A percentile compares a stretch with the other conserved stretches of the same genome.
Evolutionary conservation across 2,888 invertebrate species (phyloP).

Genomic region (Lasioglossum marginatum): DNA sequence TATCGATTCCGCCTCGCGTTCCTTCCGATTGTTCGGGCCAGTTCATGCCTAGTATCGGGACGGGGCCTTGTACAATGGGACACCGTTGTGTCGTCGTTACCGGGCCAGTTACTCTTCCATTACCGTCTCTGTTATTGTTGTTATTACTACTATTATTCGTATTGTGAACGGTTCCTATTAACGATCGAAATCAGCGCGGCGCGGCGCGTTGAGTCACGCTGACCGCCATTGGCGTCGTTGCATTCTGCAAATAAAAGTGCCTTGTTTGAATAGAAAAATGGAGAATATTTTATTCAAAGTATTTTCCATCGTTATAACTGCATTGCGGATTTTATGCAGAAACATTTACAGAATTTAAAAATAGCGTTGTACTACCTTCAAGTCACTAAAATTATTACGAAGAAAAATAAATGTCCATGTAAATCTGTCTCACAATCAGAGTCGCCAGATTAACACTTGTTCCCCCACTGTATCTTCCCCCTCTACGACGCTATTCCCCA

Average conservation of each 20-base stretch:
- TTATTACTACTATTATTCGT: slow-evolving; percentile 64
- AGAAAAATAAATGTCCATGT: too few species aligned
- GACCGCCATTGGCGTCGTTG: slow-evolving; percentile 66
- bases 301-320: neutral
- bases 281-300: neutral
- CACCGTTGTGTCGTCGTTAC: slow-evolving; percentile 67
- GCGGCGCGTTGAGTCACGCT: slow-evolving; percentile 56
- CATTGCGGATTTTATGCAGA: neutral
- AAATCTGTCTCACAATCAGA: too few species aligned
- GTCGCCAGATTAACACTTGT: too few species aligned
- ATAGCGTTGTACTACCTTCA: too few species aligned
- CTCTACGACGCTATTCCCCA: too few species aligned
- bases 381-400: too few species aligned
- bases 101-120: slow-evolving; percentile 58
- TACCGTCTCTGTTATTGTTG: slow-evolving; percentile 56
- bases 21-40: slow-evolving; percentile 75
- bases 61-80: slow-evolving; percentile 59
- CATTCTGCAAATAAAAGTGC: neutral
- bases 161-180: slow-evolving; percentile 63
- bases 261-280: neutral
- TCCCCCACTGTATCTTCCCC: too few species aligned
- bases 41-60: slow-evolving; percentile 74
- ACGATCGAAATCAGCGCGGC: slow-evolving; percentile 64
- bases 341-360: neutral
- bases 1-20: slow-evolving; percentile 65